Evolutionary conservation across 2,797 vertebrate species (phyloP).

Genomic region (Meda fulgida): DNA sequence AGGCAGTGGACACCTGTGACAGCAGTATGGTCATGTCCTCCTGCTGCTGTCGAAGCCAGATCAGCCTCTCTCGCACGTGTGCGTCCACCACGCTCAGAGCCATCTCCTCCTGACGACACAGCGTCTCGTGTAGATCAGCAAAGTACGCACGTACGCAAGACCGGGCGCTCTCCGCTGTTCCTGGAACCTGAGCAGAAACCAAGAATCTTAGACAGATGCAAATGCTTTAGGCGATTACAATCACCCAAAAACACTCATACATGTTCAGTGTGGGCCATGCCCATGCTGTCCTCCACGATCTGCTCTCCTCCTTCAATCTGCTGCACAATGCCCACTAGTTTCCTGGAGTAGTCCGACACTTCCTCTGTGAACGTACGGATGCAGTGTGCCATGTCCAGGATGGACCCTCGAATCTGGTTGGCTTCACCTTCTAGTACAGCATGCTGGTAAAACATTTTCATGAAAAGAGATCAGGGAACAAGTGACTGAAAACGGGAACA

Average conservation of each 20-base stretch:
- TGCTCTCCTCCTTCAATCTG: constrained; percentile 98
- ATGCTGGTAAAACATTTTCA: constrained; percentile 78
- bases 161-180: constrained; percentile 94
- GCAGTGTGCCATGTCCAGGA: constrained; percentile 98
- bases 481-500: not conserved
- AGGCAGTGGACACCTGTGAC: constrained; percentile 97
- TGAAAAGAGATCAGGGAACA: not conserved
- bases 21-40: constrained; percentile 99
- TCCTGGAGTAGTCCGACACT: constrained; percentile 97
- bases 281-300: constrained; percentile 92
- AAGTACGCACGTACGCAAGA: constrained; percentile 97
- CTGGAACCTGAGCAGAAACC: constrained; percentile 82
- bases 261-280: constrained; percentile 97
- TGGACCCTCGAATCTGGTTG: constrained; percentile 96
- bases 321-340: constrained; percentile 95
- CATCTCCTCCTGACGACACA: constrained; percentile 99
- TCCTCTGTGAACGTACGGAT: constrained; percentile 98
- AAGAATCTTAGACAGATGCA: not conserved
- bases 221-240: not conserved
- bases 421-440: constrained; percentile 93
- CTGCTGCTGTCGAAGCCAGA: constrained; percentile 98
- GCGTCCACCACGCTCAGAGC: constrained; percentile 97
- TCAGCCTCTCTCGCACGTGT: constrained; percentile 93
- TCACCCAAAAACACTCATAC: constrained; percentile 72
- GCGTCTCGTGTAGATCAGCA: constrained; percentile 95